phyloP scores from a whole-genome alignment of 2,113 vertebrate genomes.

The Macrotus californicus region DNA sequence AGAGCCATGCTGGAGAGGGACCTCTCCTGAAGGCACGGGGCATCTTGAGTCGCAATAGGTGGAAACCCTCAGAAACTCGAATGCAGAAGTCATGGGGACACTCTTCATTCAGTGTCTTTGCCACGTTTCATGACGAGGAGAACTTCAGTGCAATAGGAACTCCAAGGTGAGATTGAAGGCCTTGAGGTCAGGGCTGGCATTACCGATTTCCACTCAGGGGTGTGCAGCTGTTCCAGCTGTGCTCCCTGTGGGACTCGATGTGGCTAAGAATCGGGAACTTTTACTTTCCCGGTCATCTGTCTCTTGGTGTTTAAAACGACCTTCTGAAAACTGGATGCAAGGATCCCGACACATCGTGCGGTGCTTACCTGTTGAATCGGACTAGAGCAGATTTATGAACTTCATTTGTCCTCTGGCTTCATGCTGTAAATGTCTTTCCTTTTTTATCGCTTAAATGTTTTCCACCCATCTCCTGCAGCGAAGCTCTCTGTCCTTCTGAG shows the following conservation, averaged over 20 bases:
- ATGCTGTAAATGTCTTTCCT: neutral
- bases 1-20: neutral
- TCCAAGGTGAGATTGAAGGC: neutral
- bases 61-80: neutral
- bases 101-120: neutral
- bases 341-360: neutral
- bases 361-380: neutral
- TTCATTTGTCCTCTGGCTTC: neutral
- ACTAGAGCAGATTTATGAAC: neutral
- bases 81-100: no score
- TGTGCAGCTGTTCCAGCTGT: no score
- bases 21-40: neutral
- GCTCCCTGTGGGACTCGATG: neutral
- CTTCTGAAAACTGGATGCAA: neutral
- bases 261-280: neutral
- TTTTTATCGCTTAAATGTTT: neutral
- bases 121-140: neutral
- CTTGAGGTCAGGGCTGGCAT: neutral
- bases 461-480: neutral
- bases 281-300: neutral
- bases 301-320: neutral
- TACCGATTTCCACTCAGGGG: neutral
- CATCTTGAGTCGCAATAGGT: neutral
- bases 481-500: neutral
- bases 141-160: neutral